Evolutionary conservation across 2,888 invertebrate genomes (phyloP).

Genomic region (Colletes collaris): DNA sequence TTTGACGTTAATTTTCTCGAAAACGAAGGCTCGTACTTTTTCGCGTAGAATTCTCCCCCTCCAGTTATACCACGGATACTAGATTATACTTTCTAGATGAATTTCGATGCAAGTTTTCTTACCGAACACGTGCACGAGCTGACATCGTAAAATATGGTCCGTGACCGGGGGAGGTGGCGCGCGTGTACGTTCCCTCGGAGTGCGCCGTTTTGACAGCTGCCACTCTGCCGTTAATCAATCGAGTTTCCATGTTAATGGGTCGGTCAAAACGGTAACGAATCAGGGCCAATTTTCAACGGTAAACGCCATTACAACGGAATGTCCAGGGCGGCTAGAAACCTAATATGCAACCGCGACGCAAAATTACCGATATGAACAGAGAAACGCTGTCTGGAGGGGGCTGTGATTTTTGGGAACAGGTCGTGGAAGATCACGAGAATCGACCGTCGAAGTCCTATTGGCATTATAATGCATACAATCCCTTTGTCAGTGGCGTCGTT

Average conservation of each 20-base stretch:
- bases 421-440: background rate
- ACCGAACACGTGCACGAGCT: background rate
- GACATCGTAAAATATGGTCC: constrained; percentile 43
- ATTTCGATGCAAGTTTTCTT: too few species aligned
- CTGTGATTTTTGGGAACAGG: too few species aligned
- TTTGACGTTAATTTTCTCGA: too few species aligned
- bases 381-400: too few species aligned
- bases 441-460: constrained; percentile 2
- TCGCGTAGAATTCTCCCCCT: too few species aligned
- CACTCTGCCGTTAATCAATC: constrained; percentile 68
- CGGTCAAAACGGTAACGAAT: constrained; percentile 65
- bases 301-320: constrained; percentile 18
- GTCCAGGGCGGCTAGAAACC: background rate
- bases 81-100: too few species aligned
- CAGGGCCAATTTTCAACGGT: constrained; percentile 66
- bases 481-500: constrained; percentile 22
- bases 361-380: background rate
- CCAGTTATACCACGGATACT: too few species aligned
- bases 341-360: constrained; percentile 5
- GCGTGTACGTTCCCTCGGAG: constrained; percentile 19
- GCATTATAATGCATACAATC: constrained; percentile 16
- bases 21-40: too few species aligned
- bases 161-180: background rate
- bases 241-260: constrained; percentile 73
- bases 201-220: constrained; percentile 72